phyloP scores from a whole-genome alignment of 2,797 vertebrate species.

The Chrysocyon brachyurus region DNA sequence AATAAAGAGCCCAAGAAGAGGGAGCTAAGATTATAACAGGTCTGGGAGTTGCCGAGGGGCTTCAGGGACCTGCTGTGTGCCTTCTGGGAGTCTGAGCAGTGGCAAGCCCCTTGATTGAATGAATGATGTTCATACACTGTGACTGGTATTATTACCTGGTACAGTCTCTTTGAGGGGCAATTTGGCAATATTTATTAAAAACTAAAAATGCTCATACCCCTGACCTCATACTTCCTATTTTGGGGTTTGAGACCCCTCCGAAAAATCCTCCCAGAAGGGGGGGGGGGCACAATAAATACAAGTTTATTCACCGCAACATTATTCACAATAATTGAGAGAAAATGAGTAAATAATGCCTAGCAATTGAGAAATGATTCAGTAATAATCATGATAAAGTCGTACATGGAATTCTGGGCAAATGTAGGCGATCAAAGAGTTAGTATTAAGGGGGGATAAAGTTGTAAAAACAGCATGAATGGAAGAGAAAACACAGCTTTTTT shows the following conservation, averaged over 20 bases:
- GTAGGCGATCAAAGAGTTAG: neutral
- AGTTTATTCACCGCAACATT: neutral
- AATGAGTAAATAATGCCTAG: neutral
- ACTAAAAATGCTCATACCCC: neutral
- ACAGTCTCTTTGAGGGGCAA: neutral
- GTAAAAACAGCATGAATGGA: too few species aligned
- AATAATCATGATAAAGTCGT: neutral
- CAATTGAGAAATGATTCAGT: neutral
- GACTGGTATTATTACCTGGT: too few species aligned
- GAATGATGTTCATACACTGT: too few species aligned
- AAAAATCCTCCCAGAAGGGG: neutral
- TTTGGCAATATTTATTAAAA: slow-evolving; percentile 23
- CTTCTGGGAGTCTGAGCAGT: neutral
- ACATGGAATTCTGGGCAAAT: neutral
- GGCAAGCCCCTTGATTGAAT: neutral
- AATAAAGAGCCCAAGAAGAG: neutral
- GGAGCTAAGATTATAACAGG: neutral
- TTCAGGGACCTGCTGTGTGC: fast-evolving
- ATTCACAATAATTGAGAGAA: neutral
- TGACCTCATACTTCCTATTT: neutral
- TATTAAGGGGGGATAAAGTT: neutral
- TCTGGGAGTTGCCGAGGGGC: neutral
- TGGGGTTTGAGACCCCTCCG: neutral
- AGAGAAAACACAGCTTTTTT: neutral
- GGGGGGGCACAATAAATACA: neutral